phyloP scores from a whole-genome alignment of 2,797 vertebrate genomes.

The Phoeniculus purpureus region DNA sequence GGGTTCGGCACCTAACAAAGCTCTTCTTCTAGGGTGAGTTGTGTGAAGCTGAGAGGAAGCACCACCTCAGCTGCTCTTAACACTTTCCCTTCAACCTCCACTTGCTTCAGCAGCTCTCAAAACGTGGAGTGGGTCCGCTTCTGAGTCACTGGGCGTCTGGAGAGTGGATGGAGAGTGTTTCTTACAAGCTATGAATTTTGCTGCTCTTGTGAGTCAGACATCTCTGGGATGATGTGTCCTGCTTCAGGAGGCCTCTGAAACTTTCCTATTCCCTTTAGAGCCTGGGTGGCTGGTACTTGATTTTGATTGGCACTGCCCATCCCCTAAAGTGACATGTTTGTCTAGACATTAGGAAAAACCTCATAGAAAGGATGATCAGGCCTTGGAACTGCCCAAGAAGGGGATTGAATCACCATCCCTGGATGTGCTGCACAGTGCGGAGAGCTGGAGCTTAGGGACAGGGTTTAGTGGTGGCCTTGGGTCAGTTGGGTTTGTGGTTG shows the following conservation, averaged over 20 bases:
- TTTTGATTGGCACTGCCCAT: background rate
- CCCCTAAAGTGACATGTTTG: background rate
- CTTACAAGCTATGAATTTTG: background rate
- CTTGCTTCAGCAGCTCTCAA: background rate
- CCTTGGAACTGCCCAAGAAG: too few relatives aligned
- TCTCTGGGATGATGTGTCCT: background rate
- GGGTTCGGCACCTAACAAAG: background rate
- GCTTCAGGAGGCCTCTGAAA: background rate
- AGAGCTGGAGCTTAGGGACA: too few relatives aligned
- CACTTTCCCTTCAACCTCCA: background rate
- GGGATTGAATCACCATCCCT: too few relatives aligned
- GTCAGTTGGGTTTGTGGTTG: too few relatives aligned
- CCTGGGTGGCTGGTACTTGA: background rate
- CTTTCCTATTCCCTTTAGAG: background rate
- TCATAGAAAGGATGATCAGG: too few relatives aligned
- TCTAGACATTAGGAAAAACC: background rate
- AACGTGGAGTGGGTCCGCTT: background rate
- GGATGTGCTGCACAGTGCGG: too few relatives aligned
- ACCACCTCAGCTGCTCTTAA: background rate
- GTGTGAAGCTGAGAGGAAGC: background rate
- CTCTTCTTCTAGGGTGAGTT: background rate
- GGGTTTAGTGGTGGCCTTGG: too few relatives aligned
- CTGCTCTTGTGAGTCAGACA: background rate
- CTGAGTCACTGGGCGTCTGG: background rate
- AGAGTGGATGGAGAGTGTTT: background rate